Base-by-base conservation (phyloP, 2,888 invertebrate genomes). In the Hirtodrosophila histrioides region DNA sequence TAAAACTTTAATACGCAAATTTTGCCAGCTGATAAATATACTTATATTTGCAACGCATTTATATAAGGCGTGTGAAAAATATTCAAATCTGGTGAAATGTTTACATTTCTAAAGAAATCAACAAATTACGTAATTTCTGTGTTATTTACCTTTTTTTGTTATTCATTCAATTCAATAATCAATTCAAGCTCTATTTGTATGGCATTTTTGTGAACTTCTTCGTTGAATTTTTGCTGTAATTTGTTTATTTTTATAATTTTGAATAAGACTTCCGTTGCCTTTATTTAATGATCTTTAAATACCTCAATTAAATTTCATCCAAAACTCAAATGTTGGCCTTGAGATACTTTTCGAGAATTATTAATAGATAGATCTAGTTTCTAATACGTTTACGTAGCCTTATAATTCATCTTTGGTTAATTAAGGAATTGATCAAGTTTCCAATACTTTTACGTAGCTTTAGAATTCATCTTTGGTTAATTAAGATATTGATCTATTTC, bases 111-210 rank as follows among this genome's bases (percentile, higher is more conserved):
- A n/a, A 33, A 11, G 11, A 4, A 27, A 46, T 10, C 27, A 54
- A 40, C 7, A 37, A 37, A 44, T 61, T 60, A 31, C 51, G 36
- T 51, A 74, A 74, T 39, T 39, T 29, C 8, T n/a, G n/a, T 37
- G 11, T 40, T 2, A 53, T 36, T 39, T 31, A 27, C 50, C 49
- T 63, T 53, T 23, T 24, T 44, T 51, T 36, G 33, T 40, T 53
- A 36, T 12, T 39, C 24, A 36, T 12, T 39, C 24, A 41, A 50
- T 36, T 17, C 11, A 9, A 33, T 8, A 39, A 45, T 33, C 33
- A 11, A 50, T 64, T 58, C 36, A 61, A 66, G 78, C 66, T 79
- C 71, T 54, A 58, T 78, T 82, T 85, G 9, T 11, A 17, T 23
- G 41, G 48, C 61, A 57, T 73, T 81, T 81, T 54, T 41, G 64